Conservation (phyloP, 2,888 invertebrate species). For the Atrina japonica region DNA sequence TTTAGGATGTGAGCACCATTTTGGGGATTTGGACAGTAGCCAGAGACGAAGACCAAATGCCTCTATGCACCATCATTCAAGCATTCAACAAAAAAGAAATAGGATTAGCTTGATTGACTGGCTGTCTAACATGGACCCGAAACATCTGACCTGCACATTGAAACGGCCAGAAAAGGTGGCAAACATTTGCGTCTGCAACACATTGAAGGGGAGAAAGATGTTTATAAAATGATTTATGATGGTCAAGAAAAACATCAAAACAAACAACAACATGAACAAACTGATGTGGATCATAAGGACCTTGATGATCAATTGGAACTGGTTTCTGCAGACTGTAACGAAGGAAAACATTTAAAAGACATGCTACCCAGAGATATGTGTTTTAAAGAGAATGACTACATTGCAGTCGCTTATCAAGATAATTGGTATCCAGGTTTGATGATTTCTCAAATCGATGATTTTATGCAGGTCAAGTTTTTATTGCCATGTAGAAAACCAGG, state of each 20-base stretch:
- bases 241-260: constrained; percentile 14
- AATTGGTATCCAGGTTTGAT: constrained; percentile 33
- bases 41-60: constrained; percentile 48
- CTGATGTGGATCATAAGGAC: too few species aligned
- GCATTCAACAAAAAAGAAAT: constrained; percentile 52
- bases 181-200: constrained; percentile 18
- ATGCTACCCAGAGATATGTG: neutral
- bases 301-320: too few species aligned
- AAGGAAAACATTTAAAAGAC: neutral
- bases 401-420: constrained; percentile 32
- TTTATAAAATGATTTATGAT: constrained; percentile 27
- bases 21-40: constrained; percentile 52
- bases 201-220: constrained; percentile 30
- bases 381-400: constrained; percentile 15
- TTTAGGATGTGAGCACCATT: constrained; percentile 56
- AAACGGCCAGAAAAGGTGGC: constrained; percentile 36
- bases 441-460: neutral
- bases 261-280: too few species aligned
- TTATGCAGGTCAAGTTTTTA: constrained; percentile 18
- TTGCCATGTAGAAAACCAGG: constrained; percentile 1
- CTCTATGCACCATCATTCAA: constrained; percentile 49
- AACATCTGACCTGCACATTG: constrained; percentile 11
- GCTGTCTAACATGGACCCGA: constrained; percentile 38
- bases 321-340: too few species aligned
- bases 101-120: constrained; percentile 41